Base-by-base conservation (phyloP, 1,140 invertebrate genomes). In the Drosophila athabasca region DNA sequence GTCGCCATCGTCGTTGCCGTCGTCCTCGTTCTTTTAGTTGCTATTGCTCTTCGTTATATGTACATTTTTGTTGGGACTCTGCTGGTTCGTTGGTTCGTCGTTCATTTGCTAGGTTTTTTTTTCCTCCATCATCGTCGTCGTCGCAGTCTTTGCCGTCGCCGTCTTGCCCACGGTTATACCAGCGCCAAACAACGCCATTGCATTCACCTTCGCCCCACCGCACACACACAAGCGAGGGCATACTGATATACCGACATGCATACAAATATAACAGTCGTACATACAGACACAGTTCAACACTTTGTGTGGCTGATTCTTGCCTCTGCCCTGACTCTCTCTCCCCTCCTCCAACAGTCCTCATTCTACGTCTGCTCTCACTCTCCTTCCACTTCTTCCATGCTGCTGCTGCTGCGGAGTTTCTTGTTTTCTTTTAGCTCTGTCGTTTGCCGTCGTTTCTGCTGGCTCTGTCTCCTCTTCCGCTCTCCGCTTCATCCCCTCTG, bases 131-230 rank as follows among this genome's bases (percentile, higher is more conserved):
- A 70, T 62, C 62, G 66, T 82, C 57, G 73, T 61, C 67, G 58
- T 52, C 49, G 52, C 68, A 53, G 73, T 61, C 67, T 53, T 52
- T 52, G 52, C 68, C 67, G 71, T 60, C 62, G 68, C 66, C 74
- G 70, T 70, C 69, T 82, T 83, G 79, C 79, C 79, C 70, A 79
- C 75, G 65, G 70, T 75, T 66, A 65, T 62, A 77, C 15, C 67
- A 81, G 46, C 43, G 64, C 67, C 51, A 69, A 68, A 57, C 65
- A 81, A 71, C 78, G 76, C 82, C 81, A 85, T 85, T 69, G 82
- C 78, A 85, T 88, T 87, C 82, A 87, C 82, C 82, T 87, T 87
- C 82, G 82, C 83, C 82, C 82, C 82, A 71, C 82, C 75, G 75
- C 53, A 84, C 80, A 68, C 61, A 60, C 46, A 65, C 15, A 69